Conservation (phyloP, 2,113 vertebrate genomes). For the Aspidoscelis tigris region DNA sequence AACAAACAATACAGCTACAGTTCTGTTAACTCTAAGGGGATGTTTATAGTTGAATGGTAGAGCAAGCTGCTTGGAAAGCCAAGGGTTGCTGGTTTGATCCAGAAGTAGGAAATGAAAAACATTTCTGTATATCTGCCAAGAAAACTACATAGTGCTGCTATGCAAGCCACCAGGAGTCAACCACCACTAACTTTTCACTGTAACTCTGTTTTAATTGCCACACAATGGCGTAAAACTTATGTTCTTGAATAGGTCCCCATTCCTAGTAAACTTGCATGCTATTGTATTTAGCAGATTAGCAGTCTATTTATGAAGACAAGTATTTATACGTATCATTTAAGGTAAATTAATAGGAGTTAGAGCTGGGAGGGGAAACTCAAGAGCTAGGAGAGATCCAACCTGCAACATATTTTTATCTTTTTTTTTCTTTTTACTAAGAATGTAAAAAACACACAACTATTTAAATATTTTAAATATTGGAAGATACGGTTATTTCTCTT, state of each 20-base stretch:
- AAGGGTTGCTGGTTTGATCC: too few species aligned
- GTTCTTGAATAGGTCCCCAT: neutral
- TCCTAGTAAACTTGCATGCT: conserved; percentile 10
- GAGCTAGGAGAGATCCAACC: neutral
- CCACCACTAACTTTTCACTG: too few species aligned
- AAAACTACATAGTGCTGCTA: too few species aligned
- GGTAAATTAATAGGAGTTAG: neutral
- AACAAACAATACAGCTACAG: neutral
- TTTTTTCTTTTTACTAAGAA: conserved; percentile 6
- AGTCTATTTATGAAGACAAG: neutral
- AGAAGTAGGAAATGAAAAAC: too few species aligned
- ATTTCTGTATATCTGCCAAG: too few species aligned
- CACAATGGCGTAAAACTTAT: neutral
- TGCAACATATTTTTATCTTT: neutral
- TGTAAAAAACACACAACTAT: neutral
- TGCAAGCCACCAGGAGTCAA: too few species aligned
- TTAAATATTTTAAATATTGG: neutral
- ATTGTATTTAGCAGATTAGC: neutral
- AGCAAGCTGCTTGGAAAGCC: too few species aligned
- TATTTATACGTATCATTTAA: conserved; percentile 4
- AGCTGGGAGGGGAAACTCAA: neutral
- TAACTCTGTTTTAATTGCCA: neutral
- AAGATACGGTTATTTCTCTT: conserved; percentile 50
- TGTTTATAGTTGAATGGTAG: too few species aligned
- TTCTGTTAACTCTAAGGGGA: too few species aligned